phyloP scores from a whole-genome alignment of 2,888 invertebrate species.

The Ectropis crepuscularia region DNA sequence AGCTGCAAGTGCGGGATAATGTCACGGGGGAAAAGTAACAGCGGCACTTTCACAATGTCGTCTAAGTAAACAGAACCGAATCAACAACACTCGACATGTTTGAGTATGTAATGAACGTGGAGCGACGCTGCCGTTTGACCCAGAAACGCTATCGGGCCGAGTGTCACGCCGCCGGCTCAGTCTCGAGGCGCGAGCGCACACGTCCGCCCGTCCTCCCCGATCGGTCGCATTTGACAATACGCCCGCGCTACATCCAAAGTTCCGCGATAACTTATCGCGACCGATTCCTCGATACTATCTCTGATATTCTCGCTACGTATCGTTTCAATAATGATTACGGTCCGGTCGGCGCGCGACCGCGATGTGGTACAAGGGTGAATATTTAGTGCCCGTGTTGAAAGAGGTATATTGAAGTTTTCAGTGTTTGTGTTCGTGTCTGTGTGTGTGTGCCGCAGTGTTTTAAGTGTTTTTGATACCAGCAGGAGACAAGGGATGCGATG shows the following conservation, averaged over 20 bases:
- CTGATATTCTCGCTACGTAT: slow-evolving; percentile 16
- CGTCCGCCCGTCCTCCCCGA: slow-evolving; percentile 26
- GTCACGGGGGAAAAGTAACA: slow-evolving; percentile 15
- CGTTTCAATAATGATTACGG: slow-evolving; percentile 29
- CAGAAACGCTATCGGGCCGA: slow-evolving; percentile 54
- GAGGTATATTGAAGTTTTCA: slow-evolving; percentile 48
- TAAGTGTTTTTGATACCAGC: slow-evolving; percentile 47
- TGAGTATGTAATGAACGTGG: slow-evolving; percentile 54
- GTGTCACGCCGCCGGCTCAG: slow-evolving; percentile 39
- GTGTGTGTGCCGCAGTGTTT: slow-evolving; percentile 37
- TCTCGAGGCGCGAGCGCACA: slow-evolving; percentile 19
- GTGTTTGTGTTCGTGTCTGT: slow-evolving; percentile 26
- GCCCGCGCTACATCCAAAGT: slow-evolving; percentile 6
- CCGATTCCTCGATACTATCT: slow-evolving; percentile 23
- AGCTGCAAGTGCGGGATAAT: slow-evolving; percentile 4
- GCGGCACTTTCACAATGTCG: slow-evolving; percentile 52
- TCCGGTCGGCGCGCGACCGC: slow-evolving; percentile 30
- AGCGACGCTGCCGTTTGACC: slow-evolving; percentile 56
- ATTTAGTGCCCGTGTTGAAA: slow-evolving; percentile 54
- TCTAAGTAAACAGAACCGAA: slow-evolving; percentile 48
- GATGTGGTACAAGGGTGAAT: slow-evolving; percentile 58
- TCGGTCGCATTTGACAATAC: slow-evolving; percentile 4
- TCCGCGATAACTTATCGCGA: slow-evolving; percentile 31
- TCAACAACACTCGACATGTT: slow-evolving; percentile 52
- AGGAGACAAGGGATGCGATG: slow-evolving; percentile 54